Evolutionary conservation across 1,140 invertebrate species (phyloP).

Genomic region (Drosophila santomea): DNA sequence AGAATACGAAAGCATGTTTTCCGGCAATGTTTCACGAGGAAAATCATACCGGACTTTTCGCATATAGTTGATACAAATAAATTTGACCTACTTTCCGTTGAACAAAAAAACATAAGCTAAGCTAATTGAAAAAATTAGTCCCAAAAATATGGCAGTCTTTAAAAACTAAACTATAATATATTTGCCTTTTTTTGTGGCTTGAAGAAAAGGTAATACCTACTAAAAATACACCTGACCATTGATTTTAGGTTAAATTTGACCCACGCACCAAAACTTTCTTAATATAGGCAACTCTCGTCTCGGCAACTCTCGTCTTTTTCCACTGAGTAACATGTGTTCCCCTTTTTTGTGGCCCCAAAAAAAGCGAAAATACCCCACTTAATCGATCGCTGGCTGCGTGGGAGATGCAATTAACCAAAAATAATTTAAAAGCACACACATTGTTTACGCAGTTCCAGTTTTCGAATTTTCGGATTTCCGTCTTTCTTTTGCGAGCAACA

Average conservation of each 20-base stretch:
- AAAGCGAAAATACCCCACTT: slow-evolving; percentile 5
- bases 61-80: background rate
- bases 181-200: no score
- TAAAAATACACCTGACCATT: background rate
- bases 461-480: background rate
- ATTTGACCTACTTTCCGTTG: slow-evolving; percentile 8
- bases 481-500: background rate
- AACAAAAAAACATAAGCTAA: background rate
- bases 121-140: no score
- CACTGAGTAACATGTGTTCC: slow-evolving; percentile 28
- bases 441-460: slow-evolving; percentile 8
- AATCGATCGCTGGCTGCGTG: slow-evolving; percentile 24
- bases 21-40: background rate
- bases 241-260: slow-evolving; percentile 17
- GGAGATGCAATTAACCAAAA: slow-evolving; percentile 46
- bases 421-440: slow-evolving; percentile 9
- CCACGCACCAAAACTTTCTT: slow-evolving; percentile 21
- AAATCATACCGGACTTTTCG: background rate
- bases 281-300: slow-evolving; percentile 6
- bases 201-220: no score
- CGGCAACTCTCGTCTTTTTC: no score
- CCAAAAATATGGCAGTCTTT: background rate
- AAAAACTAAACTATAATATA: background rate
- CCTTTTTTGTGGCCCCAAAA: slow-evolving; percentile 4
- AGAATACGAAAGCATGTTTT: slow-evolving; percentile 6